Evolutionary conservation across 2,113 vertebrate species (phyloP).

Genomic region (Carettochelys insculpta): DNA sequence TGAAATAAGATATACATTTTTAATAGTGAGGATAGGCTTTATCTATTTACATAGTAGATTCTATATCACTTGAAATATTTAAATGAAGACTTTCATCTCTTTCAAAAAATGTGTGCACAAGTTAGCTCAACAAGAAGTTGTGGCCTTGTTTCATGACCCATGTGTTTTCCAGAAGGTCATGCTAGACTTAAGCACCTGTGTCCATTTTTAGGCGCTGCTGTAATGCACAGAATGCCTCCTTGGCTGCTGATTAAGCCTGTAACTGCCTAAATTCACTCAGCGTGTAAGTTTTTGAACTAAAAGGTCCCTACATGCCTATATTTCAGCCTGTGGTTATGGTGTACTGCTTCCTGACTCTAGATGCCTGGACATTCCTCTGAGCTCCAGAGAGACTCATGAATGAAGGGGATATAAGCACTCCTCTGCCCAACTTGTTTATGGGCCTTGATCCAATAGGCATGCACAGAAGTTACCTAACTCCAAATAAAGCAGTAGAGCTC

Average conservation of each 20-base stretch:
- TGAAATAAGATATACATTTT: not conserved
- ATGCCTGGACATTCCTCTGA: not conserved
- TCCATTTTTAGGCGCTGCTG: not conserved
- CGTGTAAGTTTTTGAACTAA: not conserved
- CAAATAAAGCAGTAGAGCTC: not conserved
- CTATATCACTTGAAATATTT: not conserved
- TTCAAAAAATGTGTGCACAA: not conserved
- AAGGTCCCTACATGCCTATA: not conserved
- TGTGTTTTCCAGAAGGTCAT: not conserved
- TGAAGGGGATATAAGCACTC: not conserved
- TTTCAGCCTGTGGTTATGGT: not conserved
- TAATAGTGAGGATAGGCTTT: not conserved
- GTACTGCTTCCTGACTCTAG: not conserved
- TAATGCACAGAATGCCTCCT: not conserved
- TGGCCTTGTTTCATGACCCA: not conserved
- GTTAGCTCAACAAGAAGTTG: not conserved
- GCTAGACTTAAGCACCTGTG: not conserved
- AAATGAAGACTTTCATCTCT: not conserved
- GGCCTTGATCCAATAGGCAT: not conserved
- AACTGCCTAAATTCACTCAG: not conserved
- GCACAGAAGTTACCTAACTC: not conserved
- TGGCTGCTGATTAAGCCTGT: not conserved
- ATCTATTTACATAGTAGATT: not conserved
- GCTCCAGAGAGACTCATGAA: not conserved
- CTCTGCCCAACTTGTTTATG: not conserved